These are phyloP conservation scores for Tragelaphus scriptus DNA, from an alignment of 2,113 vertebrate genomes.

Conservation along the genomic window DNA sequence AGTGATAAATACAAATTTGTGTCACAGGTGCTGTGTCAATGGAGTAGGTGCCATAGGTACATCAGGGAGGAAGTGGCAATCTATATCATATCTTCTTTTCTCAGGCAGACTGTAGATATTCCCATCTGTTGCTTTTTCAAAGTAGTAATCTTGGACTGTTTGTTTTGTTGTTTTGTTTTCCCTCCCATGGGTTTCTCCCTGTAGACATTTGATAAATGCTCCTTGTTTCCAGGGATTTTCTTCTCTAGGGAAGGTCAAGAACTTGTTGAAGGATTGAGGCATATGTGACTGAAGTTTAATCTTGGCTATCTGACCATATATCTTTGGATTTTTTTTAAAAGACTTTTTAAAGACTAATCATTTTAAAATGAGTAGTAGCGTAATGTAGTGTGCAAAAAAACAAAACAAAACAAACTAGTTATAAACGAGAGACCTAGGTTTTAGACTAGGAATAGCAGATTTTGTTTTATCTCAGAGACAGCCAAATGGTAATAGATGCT, in stretches of 20 bases:
- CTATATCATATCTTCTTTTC: not conserved
- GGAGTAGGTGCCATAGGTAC: not conserved
- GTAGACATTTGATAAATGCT: slow-evolving; percentile 36
- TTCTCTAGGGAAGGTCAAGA: slow-evolving; percentile 29
- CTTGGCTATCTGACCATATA: slow-evolving; percentile 1
- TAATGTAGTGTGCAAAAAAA: not conserved
- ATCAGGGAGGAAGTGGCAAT: not conserved
- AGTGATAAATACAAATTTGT: not conserved
- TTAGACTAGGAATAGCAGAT: not conserved
- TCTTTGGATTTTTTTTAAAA: not conserved
- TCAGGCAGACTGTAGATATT: not conserved
- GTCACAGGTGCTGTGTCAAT: not conserved
- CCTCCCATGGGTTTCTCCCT: slow-evolving; percentile 34
- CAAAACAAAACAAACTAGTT: not conserved
- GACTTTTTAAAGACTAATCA: not conserved
- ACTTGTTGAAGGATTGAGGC: not conserved
- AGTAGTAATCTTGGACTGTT: slow-evolving; percentile 4
- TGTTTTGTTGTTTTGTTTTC: not conserved
- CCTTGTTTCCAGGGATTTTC: slow-evolving; percentile 51
- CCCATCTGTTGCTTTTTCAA: slow-evolving; percentile 19
- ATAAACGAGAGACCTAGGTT: not conserved
- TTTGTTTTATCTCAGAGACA: slow-evolving; percentile 19
- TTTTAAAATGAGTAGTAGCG: not conserved
- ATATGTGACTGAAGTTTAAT: slow-evolving; percentile 22
- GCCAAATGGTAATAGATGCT: not conserved